Conservation (phyloP, 2,888 invertebrate species). For the Uloborus plumipes region DNA sequence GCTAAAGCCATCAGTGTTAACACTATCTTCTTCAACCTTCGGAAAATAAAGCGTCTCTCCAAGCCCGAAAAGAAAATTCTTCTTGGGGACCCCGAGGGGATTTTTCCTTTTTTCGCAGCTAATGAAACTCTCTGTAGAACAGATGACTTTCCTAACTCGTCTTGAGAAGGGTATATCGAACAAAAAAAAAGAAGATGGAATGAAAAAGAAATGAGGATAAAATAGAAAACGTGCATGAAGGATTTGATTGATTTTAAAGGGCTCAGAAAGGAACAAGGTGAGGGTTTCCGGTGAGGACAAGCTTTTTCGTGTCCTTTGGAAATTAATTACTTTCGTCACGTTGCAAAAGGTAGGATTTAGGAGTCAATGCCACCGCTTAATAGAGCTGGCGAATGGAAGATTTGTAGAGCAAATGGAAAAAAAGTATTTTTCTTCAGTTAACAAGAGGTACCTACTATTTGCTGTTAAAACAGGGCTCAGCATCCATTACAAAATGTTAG, state of each 20-base stretch:
- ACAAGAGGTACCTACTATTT: no score
- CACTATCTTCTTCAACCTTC: conserved; percentile 47
- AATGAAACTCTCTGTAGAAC: conserved; percentile 62
- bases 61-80: no score
- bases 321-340: conserved; percentile 55
- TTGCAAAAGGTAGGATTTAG: conserved; percentile 3
- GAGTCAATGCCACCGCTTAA: background rate
- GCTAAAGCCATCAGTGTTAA: conserved; percentile 64
- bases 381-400: no score
- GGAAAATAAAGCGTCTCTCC: conserved; percentile 26
- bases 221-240: conserved; percentile 55
- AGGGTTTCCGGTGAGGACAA: conserved; percentile 47
- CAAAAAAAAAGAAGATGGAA: background rate
- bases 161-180: conserved; percentile 17
- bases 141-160: conserved; percentile 62
- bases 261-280: conserved; percentile 55
- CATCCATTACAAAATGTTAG: no score
- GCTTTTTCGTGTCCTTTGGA: conserved; percentile 51
- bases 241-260: conserved; percentile 63
- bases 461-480: no score
- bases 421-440: no score
- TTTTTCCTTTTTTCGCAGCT: conserved; percentile 50
- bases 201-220: conserved; percentile 1
- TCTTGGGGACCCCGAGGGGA: conserved; percentile 22
- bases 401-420: no score